These are phyloP conservation scores for Oophaga pumilio DNA, from an alignment of 2,113 vertebrate species.

Conservation along the genomic window DNA sequence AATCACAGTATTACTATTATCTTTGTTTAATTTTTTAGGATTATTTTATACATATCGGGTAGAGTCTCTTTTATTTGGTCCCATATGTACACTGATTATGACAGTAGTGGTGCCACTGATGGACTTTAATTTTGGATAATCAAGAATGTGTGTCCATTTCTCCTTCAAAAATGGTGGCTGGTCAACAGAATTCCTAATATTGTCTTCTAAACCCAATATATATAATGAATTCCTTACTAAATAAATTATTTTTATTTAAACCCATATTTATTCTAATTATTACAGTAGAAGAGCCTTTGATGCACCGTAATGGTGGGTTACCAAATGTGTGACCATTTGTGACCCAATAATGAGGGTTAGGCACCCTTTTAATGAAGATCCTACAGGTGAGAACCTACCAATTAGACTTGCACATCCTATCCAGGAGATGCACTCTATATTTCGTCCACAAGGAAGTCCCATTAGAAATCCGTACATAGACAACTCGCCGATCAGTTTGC, in stretches of 20 bases:
- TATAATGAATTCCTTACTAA: too few relatives aligned
- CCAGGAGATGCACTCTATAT: background rate
- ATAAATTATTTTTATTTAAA: too few relatives aligned
- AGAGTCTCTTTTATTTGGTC: background rate
- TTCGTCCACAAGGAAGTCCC: background rate
- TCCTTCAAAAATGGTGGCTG: background rate
- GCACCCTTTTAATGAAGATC: background rate
- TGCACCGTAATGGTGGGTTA: too few relatives aligned
- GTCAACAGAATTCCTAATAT: background rate
- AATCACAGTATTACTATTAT: too few relatives aligned
- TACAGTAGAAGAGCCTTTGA: too few relatives aligned
- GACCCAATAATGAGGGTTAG: too few relatives aligned
- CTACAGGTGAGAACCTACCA: background rate
- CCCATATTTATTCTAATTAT: too few relatives aligned
- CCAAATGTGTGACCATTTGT: too few relatives aligned
- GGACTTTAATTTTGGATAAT: background rate
- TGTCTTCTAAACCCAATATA: too few relatives aligned
- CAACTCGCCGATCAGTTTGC: background rate
- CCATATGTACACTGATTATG: background rate
- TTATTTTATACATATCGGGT: too few relatives aligned
- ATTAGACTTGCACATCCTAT: background rate
- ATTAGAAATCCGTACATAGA: background rate
- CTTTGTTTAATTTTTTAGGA: too few relatives aligned
- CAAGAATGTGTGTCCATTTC: background rate
- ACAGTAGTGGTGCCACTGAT: background rate